These are phyloP conservation scores for Lasioglossum calceatum DNA, from an alignment of 2,888 invertebrate genomes.

Conservation along the genomic window DNA sequence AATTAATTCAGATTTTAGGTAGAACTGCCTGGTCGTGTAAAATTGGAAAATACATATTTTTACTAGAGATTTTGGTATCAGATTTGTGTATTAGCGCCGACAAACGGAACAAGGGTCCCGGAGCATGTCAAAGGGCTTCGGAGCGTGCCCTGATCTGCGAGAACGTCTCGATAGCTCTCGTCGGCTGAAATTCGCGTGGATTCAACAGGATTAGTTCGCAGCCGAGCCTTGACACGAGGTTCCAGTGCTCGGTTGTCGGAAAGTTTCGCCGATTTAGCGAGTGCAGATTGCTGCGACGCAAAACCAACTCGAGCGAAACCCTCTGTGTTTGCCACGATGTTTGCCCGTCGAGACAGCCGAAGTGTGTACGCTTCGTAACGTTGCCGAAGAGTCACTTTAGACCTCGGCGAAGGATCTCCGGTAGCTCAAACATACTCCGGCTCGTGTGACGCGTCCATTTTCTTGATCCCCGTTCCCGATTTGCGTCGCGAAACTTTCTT, in stretches of 20 bases:
- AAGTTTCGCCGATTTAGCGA: constrained; percentile 43
- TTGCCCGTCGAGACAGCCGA: constrained; percentile 34
- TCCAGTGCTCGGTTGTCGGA: neutral
- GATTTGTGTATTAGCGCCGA: no score
- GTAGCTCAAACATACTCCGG: constrained; percentile 11
- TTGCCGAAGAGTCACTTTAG: constrained; percentile 40
- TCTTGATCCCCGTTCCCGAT: neutral
- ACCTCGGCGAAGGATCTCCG: constrained; percentile 26
- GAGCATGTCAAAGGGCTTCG: neutral
- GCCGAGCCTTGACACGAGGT: neutral
- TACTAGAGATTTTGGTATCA: no score
- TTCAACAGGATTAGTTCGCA: constrained; percentile 3
- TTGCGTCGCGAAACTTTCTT: neutral
- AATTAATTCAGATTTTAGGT: no score
- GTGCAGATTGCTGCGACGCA: constrained; percentile 29
- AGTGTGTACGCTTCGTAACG: constrained; percentile 22
- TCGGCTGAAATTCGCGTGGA: neutral
- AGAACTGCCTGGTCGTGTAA: no score
- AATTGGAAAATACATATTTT: no score
- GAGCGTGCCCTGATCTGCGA: neutral
- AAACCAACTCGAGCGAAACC: constrained; percentile 34
- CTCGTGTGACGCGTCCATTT: constrained; percentile 1
- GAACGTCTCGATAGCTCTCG: neutral
- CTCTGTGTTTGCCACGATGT: constrained; percentile 42
- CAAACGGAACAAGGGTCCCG: neutral